Evolutionary conservation across 2,797 vertebrate genomes (phyloP), one percentile per base, ranked within the genome.

Genomic region (Tapirus indicus): DNA sequence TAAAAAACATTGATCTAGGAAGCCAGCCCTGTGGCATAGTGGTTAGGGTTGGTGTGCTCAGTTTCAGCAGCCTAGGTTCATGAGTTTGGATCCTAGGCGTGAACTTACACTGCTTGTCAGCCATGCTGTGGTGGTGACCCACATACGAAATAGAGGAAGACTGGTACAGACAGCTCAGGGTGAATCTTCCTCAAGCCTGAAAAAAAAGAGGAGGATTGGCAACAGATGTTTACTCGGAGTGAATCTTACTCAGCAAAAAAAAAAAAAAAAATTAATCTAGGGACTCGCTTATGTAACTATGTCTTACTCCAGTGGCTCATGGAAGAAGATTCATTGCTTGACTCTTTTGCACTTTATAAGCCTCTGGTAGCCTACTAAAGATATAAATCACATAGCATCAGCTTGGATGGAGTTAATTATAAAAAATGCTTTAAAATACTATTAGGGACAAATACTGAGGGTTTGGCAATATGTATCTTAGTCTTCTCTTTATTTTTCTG

Each of bases 391-490:
- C 12, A 64, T 20, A 7, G 1, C 13, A 71, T 94, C 41, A 62
- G n/a, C 41, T 87, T 85, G n/a, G 7, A 83, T 68, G 17, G 2
- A 58, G 0, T 88, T 68, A 78, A 88, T 82, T 72, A 66, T 62
- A 58, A 96, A 84, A 82, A 38, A n/a, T 87, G 5, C 2, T 72
- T 86, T 60, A 78, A 95, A 90, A 69, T 88, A 68, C 62, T 78
- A 71, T 47, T 75, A 72, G 87, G 20, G 32, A 77, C 7, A 69
- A 32, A 71, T 71, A 49, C 3, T 62, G 12, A 8, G 72, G 0
- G 2, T n/a, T 47, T 79, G 32, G 0, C 23, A 35, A 38, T 49
- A 18, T 20, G 1, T 17, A 44, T 41, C n/a, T 58, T 49, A 49
- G 13, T 11, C 35, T 82, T 68, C 7, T 72, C 16, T 84, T 94